Evolutionary conservation across 35 echinoderm and acorn worm species (phyloP), one percentile per base, ranked within the genome.

Genomic region (Amphiura filiformis): DNA sequence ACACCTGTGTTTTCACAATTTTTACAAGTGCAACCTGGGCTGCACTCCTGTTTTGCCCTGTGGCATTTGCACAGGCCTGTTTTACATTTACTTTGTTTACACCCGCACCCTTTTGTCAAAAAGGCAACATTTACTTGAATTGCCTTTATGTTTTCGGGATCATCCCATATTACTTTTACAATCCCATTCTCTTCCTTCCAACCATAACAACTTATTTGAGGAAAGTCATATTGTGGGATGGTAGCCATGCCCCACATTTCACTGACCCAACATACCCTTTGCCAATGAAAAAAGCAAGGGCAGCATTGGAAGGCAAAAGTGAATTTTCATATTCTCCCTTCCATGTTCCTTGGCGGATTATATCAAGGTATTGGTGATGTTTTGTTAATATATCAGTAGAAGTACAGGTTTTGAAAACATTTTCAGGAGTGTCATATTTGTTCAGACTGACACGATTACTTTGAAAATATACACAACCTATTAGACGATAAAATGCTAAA

Each of bases 401-500:
- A 84, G 35, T 77, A 47, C 83, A 14, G 38, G 22, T 78, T 22
- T 70, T 28, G 39, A 84, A 91, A 7, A 91, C 42, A 31, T 91
- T 57, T 28, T 84, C 39, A 35, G 89, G 89, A 17, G 81, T 78
- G 18, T 77, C 75, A 79, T 61, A 85, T 35, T 91, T 76, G 12
- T 79, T 36, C 17, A 91, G 47, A 61, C 81, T 76, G 42, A 38
- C 41, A 31, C 89, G 70, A 38, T 91, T 76, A 22, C 37, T 28
- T 32, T 83, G 65, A 61, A 91, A 91, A 79, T 91, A 91, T 31
- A 91, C 81, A 79, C 70, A 85, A 37, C 82, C 65, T 38, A 91
- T 84, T 0, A 91, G 76, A 20, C 82, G 61, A 39, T 91, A 91
- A 82, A 91, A 91, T 57, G 89, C 61, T 38, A 91, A 76, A 1